Evolutionary conservation across 2,113 vertebrate species (phyloP).

Genomic region (Bothrops jararaca): DNA sequence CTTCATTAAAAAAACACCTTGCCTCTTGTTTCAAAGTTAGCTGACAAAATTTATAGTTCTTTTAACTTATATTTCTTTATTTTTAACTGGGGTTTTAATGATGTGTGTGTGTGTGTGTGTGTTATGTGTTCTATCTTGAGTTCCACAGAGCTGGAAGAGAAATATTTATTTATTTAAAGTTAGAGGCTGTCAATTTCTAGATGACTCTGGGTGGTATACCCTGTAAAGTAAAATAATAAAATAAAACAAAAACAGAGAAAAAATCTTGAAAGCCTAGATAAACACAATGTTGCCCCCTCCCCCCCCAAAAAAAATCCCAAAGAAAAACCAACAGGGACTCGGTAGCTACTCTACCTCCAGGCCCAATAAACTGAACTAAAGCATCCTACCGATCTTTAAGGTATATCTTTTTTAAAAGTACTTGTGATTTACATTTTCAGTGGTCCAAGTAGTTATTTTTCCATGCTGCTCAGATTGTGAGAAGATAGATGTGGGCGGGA

Average conservation of each 20-base stretch:
- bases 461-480: neutral
- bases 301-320: fast-evolving
- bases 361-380: neutral
- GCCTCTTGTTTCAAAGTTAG: neutral
- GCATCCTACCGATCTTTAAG: neutral
- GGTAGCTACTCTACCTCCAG: neutral
- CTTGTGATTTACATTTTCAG: neutral
- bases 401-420: neutral
- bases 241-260: neutral
- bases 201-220: neutral
- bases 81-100: neutral
- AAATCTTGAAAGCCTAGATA: neutral
- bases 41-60: neutral
- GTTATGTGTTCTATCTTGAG: neutral
- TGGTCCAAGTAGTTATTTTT: neutral
- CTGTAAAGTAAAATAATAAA: neutral
- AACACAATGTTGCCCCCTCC: neutral
- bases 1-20: neutral
- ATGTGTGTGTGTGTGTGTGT: neutral
- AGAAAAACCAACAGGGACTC: neutral
- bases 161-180: neutral
- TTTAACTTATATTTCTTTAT: neutral
- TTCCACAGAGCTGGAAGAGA: neutral
- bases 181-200: neutral
- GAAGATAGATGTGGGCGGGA: neutral